Percentiles rank a stretch among this genome's conserved stretches.
phyloP scores from a whole-genome alignment of 2,113 vertebrate genomes.

The Cottus gobio region DNA sequence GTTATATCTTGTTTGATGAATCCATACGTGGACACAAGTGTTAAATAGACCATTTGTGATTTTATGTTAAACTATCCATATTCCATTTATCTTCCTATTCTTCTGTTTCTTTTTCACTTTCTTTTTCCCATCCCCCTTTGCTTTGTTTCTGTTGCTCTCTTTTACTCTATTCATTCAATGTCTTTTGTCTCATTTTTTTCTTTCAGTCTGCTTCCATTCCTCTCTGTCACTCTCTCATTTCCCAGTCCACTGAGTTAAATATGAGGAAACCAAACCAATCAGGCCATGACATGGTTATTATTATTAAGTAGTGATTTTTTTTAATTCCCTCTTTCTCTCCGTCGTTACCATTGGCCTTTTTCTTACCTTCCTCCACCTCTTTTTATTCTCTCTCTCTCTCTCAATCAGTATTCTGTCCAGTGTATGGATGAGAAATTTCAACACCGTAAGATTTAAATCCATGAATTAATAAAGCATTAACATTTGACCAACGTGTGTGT shows the following conservation, averaged over 20 bases:
- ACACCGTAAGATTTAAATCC: slow-evolving; percentile 53
- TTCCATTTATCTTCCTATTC: background rate
- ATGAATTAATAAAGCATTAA: slow-evolving; percentile 68
- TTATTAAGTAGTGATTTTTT: slow-evolving; percentile 71
- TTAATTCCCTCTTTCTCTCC: slow-evolving; percentile 50
- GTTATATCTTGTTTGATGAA: background rate
- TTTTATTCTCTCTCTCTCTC: slow-evolving; percentile 11
- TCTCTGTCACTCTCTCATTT: slow-evolving; percentile 72
- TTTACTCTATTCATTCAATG: slow-evolving; percentile 6
- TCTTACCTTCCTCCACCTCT: slow-evolving; percentile 44
- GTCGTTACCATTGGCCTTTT: slow-evolving; percentile 41
- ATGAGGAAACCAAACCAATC: slow-evolving; percentile 74
- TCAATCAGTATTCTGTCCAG: slow-evolving; percentile 46
- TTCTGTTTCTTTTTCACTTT: background rate
- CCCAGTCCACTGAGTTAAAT: slow-evolving; percentile 80
- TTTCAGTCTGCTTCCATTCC: slow-evolving; percentile 49
- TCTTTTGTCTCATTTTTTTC: slow-evolving; percentile 30
- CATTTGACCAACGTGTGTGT: slow-evolving; percentile 53
- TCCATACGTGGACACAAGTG: background rate
- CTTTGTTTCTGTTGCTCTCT: background rate
- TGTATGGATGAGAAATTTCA: slow-evolving; percentile 50
- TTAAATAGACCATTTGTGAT: background rate
- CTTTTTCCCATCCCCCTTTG: background rate
- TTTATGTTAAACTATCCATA: background rate
- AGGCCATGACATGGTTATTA: slow-evolving; percentile 79